phyloP scores from a whole-genome alignment of 2,888 invertebrate genomes.

The Polyommatus iphigenia region DNA sequence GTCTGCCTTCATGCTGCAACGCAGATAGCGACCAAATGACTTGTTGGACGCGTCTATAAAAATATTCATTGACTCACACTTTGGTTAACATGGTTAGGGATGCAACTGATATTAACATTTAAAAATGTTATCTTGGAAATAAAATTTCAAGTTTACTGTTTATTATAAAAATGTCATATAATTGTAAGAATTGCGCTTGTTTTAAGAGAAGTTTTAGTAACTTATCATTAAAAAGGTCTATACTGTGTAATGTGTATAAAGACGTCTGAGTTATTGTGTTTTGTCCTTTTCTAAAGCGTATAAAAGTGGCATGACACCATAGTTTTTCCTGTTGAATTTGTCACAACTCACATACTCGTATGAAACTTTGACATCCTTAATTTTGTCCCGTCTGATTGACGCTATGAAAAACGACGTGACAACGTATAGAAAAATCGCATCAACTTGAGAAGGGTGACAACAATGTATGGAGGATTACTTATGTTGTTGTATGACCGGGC shows the following conservation, averaged over 20 bases:
- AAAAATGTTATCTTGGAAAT: neutral
- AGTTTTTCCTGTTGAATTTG: too few species aligned
- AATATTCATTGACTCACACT: conserved; percentile 78
- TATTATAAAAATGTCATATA: neutral
- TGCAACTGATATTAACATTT: conserved; percentile 33
- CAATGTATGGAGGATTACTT: conserved; percentile 70
- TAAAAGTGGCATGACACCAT: too few species aligned
- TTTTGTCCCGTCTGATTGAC: conserved; percentile 63
- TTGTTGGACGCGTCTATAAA: conserved; percentile 74
- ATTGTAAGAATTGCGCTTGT: too few species aligned
- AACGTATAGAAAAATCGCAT: conserved; percentile 77
- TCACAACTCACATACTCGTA: too few species aligned
- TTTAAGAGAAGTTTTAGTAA: too few species aligned
- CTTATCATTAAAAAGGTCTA: too few species aligned
- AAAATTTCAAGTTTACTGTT: neutral
- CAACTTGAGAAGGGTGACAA: conserved; percentile 57
- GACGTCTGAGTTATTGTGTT: too few species aligned
- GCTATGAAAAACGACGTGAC: conserved; percentile 79
- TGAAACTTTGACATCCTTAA: conserved; percentile 54
- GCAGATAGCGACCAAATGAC: conserved; percentile 53
- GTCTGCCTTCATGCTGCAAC: conserved; percentile 44
- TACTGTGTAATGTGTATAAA: too few species aligned
- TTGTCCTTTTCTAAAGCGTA: too few species aligned
- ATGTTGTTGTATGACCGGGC: conserved; percentile 50
- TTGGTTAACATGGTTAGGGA: conserved; percentile 73